Percentiles rank a stretch among this genome's conserved stretches.
Evolutionary conservation across 1,140 invertebrate genomes (phyloP).

Genomic region (Ceratitis capitata): DNA sequence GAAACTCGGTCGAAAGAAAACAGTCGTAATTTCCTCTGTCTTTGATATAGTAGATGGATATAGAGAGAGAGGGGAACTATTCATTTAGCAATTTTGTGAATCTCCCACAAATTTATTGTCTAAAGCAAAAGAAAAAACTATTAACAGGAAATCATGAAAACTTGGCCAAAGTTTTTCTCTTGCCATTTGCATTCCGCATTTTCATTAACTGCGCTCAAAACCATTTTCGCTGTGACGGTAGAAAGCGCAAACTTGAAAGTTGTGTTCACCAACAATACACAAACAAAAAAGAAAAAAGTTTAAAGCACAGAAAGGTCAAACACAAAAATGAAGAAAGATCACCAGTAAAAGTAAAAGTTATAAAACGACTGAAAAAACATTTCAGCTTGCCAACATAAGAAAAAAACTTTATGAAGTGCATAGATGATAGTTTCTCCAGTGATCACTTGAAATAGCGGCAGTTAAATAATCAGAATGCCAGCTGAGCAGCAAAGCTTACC

Average conservation of each 20-base stretch:
- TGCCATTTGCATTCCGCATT: conserved; percentile 20
- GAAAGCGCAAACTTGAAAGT: conserved; percentile 17
- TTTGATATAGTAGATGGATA: too few relatives aligned
- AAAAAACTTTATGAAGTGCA: conserved; percentile 26
- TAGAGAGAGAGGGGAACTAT: too few relatives aligned
- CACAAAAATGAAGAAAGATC: conserved; percentile 1
- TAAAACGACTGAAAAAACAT: not conserved
- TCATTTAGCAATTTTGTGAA: not conserved
- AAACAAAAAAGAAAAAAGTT: too few relatives aligned
- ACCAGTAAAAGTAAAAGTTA: conserved; percentile 8
- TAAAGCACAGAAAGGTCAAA: not conserved
- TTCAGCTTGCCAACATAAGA: not conserved
- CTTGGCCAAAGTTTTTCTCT: not conserved
- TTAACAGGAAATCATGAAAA: too few relatives aligned
- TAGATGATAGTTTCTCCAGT: not conserved
- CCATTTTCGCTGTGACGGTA: conserved; percentile 11
- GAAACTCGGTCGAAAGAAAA: too few relatives aligned
- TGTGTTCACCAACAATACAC: conserved; percentile 7
- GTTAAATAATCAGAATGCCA: not conserved
- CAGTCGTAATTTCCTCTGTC: too few relatives aligned
- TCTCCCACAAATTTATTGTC: conserved; percentile 2
- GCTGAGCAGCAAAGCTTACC: not conserved
- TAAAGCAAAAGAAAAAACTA: too few relatives aligned
- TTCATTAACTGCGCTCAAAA: conserved; percentile 20
- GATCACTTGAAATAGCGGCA: not conserved